Evolutionary conservation across 1,140 invertebrate genomes (phyloP), one percentile per base, ranked within the genome.

Genomic region (Manduca sexta): DNA sequence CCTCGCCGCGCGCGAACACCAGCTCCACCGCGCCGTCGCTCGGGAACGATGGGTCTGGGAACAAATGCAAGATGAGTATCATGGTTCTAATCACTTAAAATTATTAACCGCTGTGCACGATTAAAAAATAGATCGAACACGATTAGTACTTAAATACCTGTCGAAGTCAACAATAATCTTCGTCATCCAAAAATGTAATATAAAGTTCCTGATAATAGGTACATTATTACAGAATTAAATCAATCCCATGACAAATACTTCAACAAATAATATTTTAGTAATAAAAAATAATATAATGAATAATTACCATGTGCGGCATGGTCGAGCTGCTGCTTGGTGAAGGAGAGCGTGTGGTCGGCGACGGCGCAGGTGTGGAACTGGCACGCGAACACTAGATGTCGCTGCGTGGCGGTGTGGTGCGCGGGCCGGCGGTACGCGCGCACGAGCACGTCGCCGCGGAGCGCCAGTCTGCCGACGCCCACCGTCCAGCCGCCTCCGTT

Each of bases 301-400:
- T n/a, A n/a, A 44, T 40, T 86, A 94, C 93, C 93, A 69, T 91
- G 90, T 60, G 91, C 92, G 43, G 94, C 95, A 65, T 92, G 89
- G 82, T 98, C 96, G 31, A 98, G 88, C 69, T 97, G 94, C 63
- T 92, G 91, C 69, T 95, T 92, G 45, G 92, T 92, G 86, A 97
- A 96, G 60, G 91, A 92, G 12, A 97, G 88, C 35, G 91, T 92
- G 79, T 94, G 91, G 74, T 94, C 92, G 35, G 93, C 90, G 40
- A 97, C 92, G 15, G 95, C 94, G 83, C 95, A 97, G 0, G 96
- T 97, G 86, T 97, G 96, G 86, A 97, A 97, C 90, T 98, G 93
- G 68, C 91, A 92, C 40, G 91, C 89, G 87, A 95, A 95, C 44
- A 95, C 65, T 37, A 87, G 66, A 44, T 79, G 73, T 43, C 87